Base-by-base conservation (phyloP, 2,888 invertebrate genomes). In the Synanthedon formicaeformis region DNA sequence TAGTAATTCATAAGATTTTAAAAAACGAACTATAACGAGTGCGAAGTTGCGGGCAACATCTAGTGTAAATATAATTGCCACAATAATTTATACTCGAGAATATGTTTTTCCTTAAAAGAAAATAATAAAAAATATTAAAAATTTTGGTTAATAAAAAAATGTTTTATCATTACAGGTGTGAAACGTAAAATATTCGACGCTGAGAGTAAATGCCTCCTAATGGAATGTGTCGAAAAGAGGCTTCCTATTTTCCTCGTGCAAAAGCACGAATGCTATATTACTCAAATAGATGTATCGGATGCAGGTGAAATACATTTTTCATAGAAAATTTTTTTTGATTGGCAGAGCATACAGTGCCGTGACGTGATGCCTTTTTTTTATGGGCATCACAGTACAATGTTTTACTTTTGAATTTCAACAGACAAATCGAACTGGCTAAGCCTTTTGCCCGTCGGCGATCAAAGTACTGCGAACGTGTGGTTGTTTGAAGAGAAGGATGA, bases 391-490 rank as follows among this genome's bases (percentile, higher is more conserved):
- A 11, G 12, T 53, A 8, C 45, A 49, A 41, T 51, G 3, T 50
- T 51, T 3, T n/a, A n/a, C 18, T 40, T 11, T 48, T 40, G 54
- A 6, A 48, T 23, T 52, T 58, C 57, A 61, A 40, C 59, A 81
- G 81, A 81, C 60, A 79, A 78, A 69, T 72, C 77, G 12, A 81
- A 79, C 57, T 81, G 81, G 81, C 64, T 81, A 40, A 61, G 76
- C 49, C 56, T 81, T 14, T 53, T 81, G 8, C 73, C 74, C 1
- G 58, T 80, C 4, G 79, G 78, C 0, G 67, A 69, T 27, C 55
- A 66, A 50, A 56, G 50, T 11, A 63, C 75, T 0, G 75, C 80
- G 2, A 81, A 81, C 59, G 60, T 80, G 1, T 81, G 81, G 81
- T 52, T 81, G 4, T 73, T 75, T 59, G 72, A 79, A 59, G 74